These are phyloP conservation scores for Drosophila mimetica DNA, from an alignment of 2,888 invertebrate genomes.

Conservation along the genomic window DNA sequence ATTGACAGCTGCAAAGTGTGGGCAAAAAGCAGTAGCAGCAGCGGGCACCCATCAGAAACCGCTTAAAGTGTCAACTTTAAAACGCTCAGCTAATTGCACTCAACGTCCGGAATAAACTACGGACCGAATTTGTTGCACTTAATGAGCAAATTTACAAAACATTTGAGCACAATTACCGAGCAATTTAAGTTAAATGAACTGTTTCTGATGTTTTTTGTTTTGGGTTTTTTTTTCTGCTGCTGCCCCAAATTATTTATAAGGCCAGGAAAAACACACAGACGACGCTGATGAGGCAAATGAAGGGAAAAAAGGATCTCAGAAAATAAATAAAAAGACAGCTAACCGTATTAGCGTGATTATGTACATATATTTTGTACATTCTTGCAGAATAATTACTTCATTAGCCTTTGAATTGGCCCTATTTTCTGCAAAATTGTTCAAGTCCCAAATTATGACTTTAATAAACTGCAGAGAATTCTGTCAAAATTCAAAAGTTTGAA, in stretches of 20 bases:
- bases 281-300: constrained; percentile 13
- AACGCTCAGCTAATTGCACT: constrained; percentile 49
- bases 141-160: constrained; percentile 70
- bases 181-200: constrained; percentile 79
- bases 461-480: neutral
- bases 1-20: constrained; percentile 26
- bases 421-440: neutral
- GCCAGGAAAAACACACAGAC: constrained; percentile 10
- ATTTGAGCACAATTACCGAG: constrained; percentile 66
- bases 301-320: constrained; percentile 12
- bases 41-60: constrained; percentile 26
- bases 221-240: constrained; percentile 1
- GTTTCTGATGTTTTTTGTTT: constrained; percentile 40
- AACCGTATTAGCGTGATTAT: constrained; percentile 40
- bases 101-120: constrained; percentile 16
- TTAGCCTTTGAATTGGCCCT: constrained; percentile 28
- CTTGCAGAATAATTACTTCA: constrained; percentile 43
- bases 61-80: constrained; percentile 52
- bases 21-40: neutral
- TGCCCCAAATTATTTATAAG: constrained; percentile 43
- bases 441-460: neutral
- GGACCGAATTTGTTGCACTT: constrained; percentile 29
- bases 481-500: constrained; percentile 2
- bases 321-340: constrained; percentile 34
- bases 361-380: constrained; percentile 30